phyloP scores from a whole-genome alignment of 2,797 vertebrate genomes.

The Dromococcyx pavoninus region DNA sequence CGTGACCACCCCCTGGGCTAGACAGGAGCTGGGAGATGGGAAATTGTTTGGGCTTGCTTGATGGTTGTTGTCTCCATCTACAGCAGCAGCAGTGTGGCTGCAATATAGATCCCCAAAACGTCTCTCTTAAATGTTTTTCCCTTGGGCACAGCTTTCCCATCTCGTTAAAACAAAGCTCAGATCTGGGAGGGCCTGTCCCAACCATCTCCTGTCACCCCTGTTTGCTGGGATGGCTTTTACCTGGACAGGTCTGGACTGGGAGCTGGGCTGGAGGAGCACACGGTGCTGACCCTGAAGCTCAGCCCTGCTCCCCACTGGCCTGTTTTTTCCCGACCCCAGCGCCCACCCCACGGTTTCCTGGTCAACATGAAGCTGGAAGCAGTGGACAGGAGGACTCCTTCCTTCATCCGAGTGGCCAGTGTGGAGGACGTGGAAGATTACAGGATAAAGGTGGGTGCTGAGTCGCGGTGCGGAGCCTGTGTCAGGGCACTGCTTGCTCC shows the following conservation, averaged over 20 bases:
- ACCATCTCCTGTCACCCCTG: neutral
- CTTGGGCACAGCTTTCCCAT: neutral
- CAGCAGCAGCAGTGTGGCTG: neutral
- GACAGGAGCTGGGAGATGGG: neutral
- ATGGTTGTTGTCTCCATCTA: neutral
- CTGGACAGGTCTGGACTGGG: neutral
- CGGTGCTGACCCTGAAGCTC: neutral
- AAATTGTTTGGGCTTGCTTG: neutral
- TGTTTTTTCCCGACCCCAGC: slow-evolving; percentile 70
- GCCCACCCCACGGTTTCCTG: slow-evolving; percentile 89
- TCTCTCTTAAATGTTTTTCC: neutral
- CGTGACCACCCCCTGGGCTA: neutral
- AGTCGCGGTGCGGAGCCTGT: neutral
- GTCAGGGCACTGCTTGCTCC: neutral
- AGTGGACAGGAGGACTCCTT: slow-evolving; percentile 92
- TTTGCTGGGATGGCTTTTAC: neutral
- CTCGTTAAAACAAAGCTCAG: neutral
- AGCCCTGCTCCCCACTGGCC: neutral
- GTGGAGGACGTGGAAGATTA: slow-evolving; percentile 94
- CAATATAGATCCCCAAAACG: neutral
- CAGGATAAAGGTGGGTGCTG: slow-evolving; percentile 87
- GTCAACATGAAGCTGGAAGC: slow-evolving; percentile 95
- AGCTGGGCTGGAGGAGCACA: neutral
- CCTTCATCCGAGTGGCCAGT: slow-evolving; percentile 89
- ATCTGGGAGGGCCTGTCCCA: neutral